Evolutionary conservation across 2,113 vertebrate species (phyloP).

Genomic region (Sceloporus undulatus): DNA sequence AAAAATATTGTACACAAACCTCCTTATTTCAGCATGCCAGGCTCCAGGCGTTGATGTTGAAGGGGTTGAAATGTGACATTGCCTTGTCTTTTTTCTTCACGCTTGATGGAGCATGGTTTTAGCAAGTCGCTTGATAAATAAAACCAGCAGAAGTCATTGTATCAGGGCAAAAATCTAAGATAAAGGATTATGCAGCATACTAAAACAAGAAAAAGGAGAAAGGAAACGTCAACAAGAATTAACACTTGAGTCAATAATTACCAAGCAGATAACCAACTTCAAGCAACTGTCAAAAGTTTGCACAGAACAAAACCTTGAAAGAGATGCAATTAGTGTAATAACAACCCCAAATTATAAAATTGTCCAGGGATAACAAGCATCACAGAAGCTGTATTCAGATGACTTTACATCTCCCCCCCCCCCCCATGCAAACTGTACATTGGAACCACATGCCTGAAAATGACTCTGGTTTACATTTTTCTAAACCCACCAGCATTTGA

Average conservation of each 20-base stretch:
- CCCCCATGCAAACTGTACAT: background rate
- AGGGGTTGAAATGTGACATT: background rate
- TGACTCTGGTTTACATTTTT: background rate
- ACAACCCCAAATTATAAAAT: background rate
- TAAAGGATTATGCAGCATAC: background rate
- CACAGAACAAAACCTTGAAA: background rate
- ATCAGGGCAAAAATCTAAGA: background rate
- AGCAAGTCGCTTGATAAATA: background rate
- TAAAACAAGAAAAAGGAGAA: background rate
- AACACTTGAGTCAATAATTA: background rate
- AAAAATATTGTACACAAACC: too few relatives aligned
- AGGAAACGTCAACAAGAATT: background rate
- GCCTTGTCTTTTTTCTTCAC: background rate
- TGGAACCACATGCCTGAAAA: background rate
- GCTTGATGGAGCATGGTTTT: background rate
- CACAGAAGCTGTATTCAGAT: background rate
- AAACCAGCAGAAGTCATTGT: background rate
- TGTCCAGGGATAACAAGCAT: background rate
- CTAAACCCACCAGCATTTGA: background rate
- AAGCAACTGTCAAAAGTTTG: background rate
- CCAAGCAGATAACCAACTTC: background rate
- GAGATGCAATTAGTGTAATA: conserved; percentile 2
- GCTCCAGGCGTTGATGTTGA: too few relatives aligned
- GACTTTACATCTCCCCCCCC: background rate
- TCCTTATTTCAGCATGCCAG: background rate